Evolutionary conservation across 2,888 invertebrate species (phyloP).

Genomic region (Dinocampus coccinellae): DNA sequence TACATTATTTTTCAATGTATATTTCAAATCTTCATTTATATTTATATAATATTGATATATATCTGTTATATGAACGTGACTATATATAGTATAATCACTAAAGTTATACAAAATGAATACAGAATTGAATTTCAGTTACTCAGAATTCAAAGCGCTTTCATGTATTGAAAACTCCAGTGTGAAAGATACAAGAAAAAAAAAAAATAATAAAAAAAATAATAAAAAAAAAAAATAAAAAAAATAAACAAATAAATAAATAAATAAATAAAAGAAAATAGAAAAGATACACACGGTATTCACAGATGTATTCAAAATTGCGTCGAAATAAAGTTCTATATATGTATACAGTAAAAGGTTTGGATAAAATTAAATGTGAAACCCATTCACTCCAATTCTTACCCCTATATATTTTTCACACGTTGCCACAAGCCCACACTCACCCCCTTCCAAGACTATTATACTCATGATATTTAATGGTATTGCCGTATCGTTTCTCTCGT

Average conservation of each 20-base stretch:
- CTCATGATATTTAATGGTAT: slow-evolving; percentile 1
- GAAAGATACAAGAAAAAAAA: neutral
- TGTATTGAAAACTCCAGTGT: neutral
- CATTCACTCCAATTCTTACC: neutral
- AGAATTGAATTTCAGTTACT: neutral
- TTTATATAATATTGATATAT: neutral
- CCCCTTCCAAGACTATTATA: neutral
- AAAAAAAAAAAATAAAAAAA: too few relatives aligned
- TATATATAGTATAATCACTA: neutral
- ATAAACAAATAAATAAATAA: neutral
- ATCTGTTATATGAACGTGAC: neutral
- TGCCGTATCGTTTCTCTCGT: slow-evolving; percentile 6
- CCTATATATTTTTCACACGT: neutral
- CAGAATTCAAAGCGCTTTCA: neutral
- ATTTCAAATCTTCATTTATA: neutral
- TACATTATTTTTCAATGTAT: neutral
- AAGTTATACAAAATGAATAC: neutral
- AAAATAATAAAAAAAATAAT: neutral
- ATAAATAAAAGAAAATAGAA: too few relatives aligned
- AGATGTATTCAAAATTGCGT: too few relatives aligned
- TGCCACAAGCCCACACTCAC: neutral
- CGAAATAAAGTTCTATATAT: neutral
- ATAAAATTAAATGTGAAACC: slow-evolving; percentile 3
- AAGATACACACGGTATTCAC: too few relatives aligned
- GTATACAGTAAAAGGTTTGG: neutral